Evolutionary conservation across 1,140 invertebrate genomes (phyloP), one percentile per base, ranked within the genome.

Genomic region (Thereuonema tuberculata): DNA sequence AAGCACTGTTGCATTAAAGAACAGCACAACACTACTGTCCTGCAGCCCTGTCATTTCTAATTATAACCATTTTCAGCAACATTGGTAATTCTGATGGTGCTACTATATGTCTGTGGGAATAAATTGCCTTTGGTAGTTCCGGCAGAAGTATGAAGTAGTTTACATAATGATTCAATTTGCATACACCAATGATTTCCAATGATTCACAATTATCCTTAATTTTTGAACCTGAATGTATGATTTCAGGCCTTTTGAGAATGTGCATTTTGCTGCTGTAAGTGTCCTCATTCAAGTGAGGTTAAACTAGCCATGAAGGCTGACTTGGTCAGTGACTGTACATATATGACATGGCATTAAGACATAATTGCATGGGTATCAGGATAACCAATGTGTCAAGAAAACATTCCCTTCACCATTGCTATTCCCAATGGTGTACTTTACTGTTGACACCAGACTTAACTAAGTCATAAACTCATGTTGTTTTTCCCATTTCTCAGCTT

Each of bases 241-340:
- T n/a, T 37, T 5, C 24, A 3, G 12, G 21, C 54, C 17, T 56
- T 28, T 29, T 56, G 54, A 56, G 9, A 28, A 56, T 9, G 54
- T 5, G 54, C 54, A 56, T 56, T 56, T 5, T 56, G 5, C 54
- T 56, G 54, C 54, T 56, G 54, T 9, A 23, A 56, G 54, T 25
- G 21, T 56, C 49, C 43, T 14, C 25, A 21, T 25, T 20, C 49
- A 5, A 5, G 20, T 23, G 5, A 52, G 49, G 14, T 5, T 25
- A 52, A 5, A 21, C 20, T 20, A 23, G 20, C 29, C 54, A 56
- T 56, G 26, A 56, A 5, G n/a, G 54, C 20, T 5, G 5, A 37
- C 31, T 37, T 37, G 31, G 17, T 37, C 31, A 9, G 31, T 17
- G 31, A 37, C 31, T 9, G 17, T 37, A 37, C 17, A 9, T 37